phyloP scores from a whole-genome alignment of 2,888 invertebrate species.

The Trissolcus japonicus region DNA sequence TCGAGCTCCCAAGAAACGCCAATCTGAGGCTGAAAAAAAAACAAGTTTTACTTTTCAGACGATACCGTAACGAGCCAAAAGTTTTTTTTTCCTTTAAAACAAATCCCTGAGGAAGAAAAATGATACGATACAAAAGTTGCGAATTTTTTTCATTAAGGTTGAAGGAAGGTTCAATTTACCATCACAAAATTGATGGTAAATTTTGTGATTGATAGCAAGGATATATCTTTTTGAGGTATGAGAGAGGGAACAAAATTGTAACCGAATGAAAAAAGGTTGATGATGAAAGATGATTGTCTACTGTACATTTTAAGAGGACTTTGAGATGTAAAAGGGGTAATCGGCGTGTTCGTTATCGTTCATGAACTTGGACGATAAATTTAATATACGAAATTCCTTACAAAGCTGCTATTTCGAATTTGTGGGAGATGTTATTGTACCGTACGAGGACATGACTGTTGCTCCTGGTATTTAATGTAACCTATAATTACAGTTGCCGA shows the following conservation, averaged over 20 bases:
- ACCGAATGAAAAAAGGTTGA: too few relatives aligned
- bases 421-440: not conserved
- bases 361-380: too few relatives aligned
- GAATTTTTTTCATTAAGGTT: not conserved
- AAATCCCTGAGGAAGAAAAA: not conserved
- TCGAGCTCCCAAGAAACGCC: constrained; percentile 11
- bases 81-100: not conserved
- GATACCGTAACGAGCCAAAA: constrained; percentile 1
- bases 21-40: not conserved
- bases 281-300: too few relatives aligned
- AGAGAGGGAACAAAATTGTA: too few relatives aligned
- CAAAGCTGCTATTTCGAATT: too few relatives aligned
- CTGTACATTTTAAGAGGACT: too few relatives aligned
- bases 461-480: constrained; percentile 10
- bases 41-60: not conserved
- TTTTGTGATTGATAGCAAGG: too few relatives aligned
- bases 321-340: too few relatives aligned
- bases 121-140: constrained; percentile 2
- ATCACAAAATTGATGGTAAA: too few relatives aligned
- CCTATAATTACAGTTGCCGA: constrained; percentile 29
- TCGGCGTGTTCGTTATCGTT: too few relatives aligned
- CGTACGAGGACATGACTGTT: not conserved
- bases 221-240: not conserved
- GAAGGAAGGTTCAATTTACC: too few relatives aligned
- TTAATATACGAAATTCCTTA: too few relatives aligned